Conservation (phyloP, 2,888 invertebrate species). For the Lepidocyrtinus sp. region DNA sequence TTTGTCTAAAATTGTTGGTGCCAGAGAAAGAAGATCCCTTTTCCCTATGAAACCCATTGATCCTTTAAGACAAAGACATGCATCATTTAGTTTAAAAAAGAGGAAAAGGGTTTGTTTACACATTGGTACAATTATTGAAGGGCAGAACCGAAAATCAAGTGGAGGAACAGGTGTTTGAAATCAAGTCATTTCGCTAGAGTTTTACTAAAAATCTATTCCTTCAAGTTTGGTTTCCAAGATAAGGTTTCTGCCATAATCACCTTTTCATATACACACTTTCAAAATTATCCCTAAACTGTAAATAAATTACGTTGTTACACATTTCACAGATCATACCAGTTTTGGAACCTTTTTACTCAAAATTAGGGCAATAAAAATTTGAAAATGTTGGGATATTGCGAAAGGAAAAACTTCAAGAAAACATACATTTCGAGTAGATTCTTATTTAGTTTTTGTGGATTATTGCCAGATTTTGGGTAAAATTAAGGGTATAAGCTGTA, state of each 20-base stretch:
- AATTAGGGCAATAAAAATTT: background rate
- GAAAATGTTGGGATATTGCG: background rate
- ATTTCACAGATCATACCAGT: too few relatives aligned
- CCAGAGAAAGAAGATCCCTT: slow-evolving; percentile 21
- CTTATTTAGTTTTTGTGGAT: too few relatives aligned
- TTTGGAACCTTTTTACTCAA: too few relatives aligned
- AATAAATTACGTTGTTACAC: too few relatives aligned
- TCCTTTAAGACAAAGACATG: slow-evolving; percentile 45
- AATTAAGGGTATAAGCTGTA: too few relatives aligned
- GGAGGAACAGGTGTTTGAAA: slow-evolving; percentile 28
- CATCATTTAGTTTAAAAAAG: slow-evolving; percentile 32
- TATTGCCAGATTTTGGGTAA: too few relatives aligned
- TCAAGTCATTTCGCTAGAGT: slow-evolving; percentile 8
- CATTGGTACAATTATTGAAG: slow-evolving; percentile 19
- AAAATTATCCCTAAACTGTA: too few relatives aligned
- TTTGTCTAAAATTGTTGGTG: slow-evolving; percentile 34
- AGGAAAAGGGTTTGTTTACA: slow-evolving; percentile 23
- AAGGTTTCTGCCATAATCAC: background rate
- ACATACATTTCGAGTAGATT: too few relatives aligned
- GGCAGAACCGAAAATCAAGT: slow-evolving; percentile 1
- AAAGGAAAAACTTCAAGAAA: background rate
- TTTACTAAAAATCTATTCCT: background rate
- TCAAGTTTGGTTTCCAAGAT: background rate
- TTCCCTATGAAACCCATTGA: slow-evolving; percentile 32
- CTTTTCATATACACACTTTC: too few relatives aligned